phyloP scores from a whole-genome alignment of 2,888 invertebrate genomes.

The Cybosia mesomella region DNA sequence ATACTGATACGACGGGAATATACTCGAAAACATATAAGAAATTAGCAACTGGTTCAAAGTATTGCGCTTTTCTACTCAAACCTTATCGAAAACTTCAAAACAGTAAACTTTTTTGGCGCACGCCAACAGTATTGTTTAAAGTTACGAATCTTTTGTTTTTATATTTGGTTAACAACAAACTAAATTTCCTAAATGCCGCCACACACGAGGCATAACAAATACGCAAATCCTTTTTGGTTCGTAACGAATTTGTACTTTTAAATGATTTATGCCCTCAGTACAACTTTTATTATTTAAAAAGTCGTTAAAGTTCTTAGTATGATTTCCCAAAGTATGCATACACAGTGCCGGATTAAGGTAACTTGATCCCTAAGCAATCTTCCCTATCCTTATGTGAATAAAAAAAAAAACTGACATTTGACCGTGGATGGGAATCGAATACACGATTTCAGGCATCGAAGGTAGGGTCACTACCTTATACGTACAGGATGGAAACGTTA shows the following conservation, averaged over 20 bases:
- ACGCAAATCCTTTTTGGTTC: constrained; percentile 24
- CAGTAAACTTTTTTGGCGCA: neutral
- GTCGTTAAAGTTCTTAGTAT: neutral
- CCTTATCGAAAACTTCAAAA: neutral
- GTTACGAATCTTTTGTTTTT: constrained; percentile 29
- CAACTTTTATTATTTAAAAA: neutral
- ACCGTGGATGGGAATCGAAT: too few relatives aligned
- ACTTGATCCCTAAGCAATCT: too few relatives aligned
- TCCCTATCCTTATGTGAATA: too few relatives aligned
- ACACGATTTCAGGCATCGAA: too few relatives aligned
- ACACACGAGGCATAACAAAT: constrained; percentile 26
- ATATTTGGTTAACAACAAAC: constrained; percentile 31
- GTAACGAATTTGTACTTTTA: neutral
- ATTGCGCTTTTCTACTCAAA: neutral
- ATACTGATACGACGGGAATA: too few relatives aligned
- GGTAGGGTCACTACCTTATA: too few relatives aligned
- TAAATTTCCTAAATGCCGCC: constrained; percentile 47
- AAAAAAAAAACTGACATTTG: too few relatives aligned
- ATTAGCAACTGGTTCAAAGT: too few relatives aligned
- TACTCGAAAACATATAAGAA: too few relatives aligned
- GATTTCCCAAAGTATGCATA: too few relatives aligned
- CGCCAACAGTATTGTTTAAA: constrained; percentile 14
- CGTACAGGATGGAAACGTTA: too few relatives aligned
- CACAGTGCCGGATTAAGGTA: too few relatives aligned
- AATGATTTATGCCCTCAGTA: neutral